A percentile compares a stretch with the other conserved stretches of the same genome.
These are phyloP conservation scores for Psittacula derbiana DNA, from an alignment of 2,797 vertebrate species.

Conservation along the genomic window DNA sequence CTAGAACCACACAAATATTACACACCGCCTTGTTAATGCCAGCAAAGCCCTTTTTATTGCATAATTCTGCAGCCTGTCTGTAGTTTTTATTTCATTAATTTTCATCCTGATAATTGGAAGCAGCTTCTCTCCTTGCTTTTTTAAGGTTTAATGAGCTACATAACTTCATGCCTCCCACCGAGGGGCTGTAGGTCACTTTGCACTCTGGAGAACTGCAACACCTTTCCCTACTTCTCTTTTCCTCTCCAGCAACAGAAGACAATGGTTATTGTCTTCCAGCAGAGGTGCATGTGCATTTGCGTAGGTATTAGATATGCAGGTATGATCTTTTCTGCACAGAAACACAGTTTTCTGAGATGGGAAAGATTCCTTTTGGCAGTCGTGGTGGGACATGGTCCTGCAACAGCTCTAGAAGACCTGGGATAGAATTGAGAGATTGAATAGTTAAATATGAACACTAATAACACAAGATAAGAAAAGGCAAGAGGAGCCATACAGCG, in stretches of 20 bases:
- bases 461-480: not conserved
- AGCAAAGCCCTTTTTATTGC: slow-evolving; percentile 73
- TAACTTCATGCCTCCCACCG: slow-evolving; percentile 73
- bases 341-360: not conserved
- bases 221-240: slow-evolving; percentile 8
- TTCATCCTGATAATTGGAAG: slow-evolving; percentile 82
- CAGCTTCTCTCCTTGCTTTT: slow-evolving; percentile 76
- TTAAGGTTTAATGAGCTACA: slow-evolving; percentile 78
- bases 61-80: slow-evolving; percentile 68
- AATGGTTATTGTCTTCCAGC: not conserved
- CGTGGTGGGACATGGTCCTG: rapidly evolving
- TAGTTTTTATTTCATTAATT: slow-evolving; percentile 77
- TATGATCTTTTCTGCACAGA: not conserved
- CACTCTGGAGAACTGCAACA: slow-evolving; percentile 45
- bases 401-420: not conserved
- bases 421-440: not conserved
- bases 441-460: not conserved
- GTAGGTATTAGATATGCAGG: rapidly evolving
- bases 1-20: slow-evolving; percentile 69
- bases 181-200: slow-evolving; percentile 67
- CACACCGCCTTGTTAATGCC: slow-evolving; percentile 62
- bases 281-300: not conserved
- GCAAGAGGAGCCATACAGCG: not conserved
- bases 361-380: not conserved
- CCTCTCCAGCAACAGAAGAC: not conserved